Conservation (phyloP, 1,140 invertebrate species). For the Heliothis virescens region DNA sequence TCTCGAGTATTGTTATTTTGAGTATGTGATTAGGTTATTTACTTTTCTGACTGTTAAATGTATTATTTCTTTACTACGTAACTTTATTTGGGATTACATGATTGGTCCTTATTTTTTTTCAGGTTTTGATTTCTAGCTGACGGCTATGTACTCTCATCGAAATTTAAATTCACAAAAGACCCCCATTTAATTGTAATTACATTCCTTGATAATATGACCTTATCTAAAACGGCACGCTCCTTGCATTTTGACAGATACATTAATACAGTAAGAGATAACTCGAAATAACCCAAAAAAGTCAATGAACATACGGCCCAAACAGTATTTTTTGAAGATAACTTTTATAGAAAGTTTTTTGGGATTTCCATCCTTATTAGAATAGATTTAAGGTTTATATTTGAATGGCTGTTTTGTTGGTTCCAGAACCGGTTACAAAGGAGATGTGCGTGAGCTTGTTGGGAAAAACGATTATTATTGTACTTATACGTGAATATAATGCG, state of each 20-base stretch:
- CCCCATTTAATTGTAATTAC: conserved; percentile 21
- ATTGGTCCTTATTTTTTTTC: not conserved
- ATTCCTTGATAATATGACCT: conserved; percentile 16
- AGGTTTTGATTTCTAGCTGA: not conserved
- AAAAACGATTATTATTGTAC: conserved; percentile 69
- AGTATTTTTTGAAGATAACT: conserved; percentile 29
- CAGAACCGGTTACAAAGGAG: conserved; percentile 63
- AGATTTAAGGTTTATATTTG: conserved; percentile 31
- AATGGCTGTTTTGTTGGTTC: not conserved
- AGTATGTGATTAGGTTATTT: not conserved
- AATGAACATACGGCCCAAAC: conserved; percentile 42
- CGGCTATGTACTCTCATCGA: no score
- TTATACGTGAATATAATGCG: conserved; percentile 49
- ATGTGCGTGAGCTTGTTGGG: conserved; percentile 70
- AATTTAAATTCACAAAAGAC: not conserved
- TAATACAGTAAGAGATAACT: conserved; percentile 42
- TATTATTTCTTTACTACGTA: no score
- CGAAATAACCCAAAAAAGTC: conserved; percentile 37
- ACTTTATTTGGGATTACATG: no score
- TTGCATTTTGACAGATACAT: conserved; percentile 45
- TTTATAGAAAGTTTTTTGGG: not conserved
- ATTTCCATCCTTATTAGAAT: not conserved
- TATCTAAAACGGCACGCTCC: conserved; percentile 30
- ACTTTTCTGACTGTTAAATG: no score
- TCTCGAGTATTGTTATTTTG: conserved; percentile 9